Evolutionary conservation across 2,888 invertebrate genomes (phyloP).

Genomic region (Perdita meconis): DNA sequence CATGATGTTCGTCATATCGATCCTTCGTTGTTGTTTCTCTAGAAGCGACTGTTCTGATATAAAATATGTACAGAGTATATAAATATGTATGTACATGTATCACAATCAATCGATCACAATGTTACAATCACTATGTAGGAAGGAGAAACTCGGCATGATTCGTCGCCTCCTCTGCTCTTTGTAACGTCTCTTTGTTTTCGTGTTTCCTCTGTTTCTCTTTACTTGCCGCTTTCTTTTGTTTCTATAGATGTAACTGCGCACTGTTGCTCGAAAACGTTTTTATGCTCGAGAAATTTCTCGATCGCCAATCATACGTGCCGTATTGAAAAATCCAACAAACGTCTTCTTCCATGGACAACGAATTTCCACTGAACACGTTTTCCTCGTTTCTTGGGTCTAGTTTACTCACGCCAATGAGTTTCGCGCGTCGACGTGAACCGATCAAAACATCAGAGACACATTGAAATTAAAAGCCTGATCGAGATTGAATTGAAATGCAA

Average conservation of each 20-base stretch:
- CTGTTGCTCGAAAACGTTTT: conserved; percentile 2
- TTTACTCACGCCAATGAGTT: too few species aligned
- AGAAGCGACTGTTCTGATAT: conserved; percentile 4
- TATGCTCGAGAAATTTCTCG: conserved; percentile 20
- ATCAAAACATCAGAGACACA: not conserved
- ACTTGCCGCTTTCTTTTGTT: too few species aligned
- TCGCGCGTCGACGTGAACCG: not conserved
- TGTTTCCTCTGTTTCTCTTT: not conserved
- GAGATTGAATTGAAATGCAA: not conserved
- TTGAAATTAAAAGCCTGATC: too few species aligned
- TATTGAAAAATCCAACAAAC: conserved; percentile 71
- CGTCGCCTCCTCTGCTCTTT: conserved; percentile 30
- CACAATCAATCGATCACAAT: conserved; percentile 74
- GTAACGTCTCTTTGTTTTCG: conserved; percentile 4
- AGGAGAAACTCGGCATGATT: conserved; percentile 20
- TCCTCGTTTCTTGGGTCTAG: not conserved
- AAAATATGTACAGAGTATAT: conserved; percentile 43
- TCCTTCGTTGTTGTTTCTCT: not conserved
- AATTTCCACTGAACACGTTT: conserved; percentile 57
- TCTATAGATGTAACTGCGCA: conserved; percentile 11
- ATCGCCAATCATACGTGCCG: conserved; percentile 70
- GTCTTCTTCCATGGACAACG: conserved; percentile 71
- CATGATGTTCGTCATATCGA: conserved; percentile 39
- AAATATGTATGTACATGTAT: conserved; percentile 58
- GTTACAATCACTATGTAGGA: conserved; percentile 27